phyloP scores from a whole-genome alignment of 2,888 invertebrate species.

The Apamea monoglypha region DNA sequence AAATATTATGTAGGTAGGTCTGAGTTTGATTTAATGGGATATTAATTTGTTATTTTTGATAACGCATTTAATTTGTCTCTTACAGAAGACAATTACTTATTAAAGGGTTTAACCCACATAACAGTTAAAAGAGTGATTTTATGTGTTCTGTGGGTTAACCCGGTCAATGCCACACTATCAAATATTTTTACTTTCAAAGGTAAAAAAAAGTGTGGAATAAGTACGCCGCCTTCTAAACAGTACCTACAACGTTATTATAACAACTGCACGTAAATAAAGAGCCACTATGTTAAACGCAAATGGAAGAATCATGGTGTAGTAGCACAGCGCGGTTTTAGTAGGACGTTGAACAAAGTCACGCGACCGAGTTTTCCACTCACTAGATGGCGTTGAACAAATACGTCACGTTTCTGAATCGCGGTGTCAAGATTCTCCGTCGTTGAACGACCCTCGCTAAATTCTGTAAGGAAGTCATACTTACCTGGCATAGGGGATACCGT shows the following conservation, averaged over 20 bases:
- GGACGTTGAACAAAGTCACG: neutral
- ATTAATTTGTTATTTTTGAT: too few relatives aligned
- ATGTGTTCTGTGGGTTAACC: too few relatives aligned
- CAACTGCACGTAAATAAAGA: neutral
- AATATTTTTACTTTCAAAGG: neutral
- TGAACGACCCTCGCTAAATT: slow-evolving; percentile 1
- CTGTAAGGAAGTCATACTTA: slow-evolving; percentile 13
- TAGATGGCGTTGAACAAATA: slow-evolving; percentile 35
- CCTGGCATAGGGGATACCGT: slow-evolving; percentile 52
- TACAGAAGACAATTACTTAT: too few relatives aligned
- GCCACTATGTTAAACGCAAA: neutral
- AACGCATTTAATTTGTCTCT: too few relatives aligned
- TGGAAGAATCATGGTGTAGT: neutral
- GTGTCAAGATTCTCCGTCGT: slow-evolving; percentile 3
- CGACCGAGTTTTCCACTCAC: neutral
- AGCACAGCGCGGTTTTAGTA: neutral
- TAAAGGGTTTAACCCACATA: slow-evolving; percentile 1
- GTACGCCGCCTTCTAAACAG: neutral
- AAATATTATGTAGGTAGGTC: too few relatives aligned
- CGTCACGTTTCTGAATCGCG: slow-evolving; percentile 26
- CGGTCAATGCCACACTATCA: neutral
- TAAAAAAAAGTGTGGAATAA: neutral
- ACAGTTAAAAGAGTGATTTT: too few relatives aligned
- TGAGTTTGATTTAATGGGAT: too few relatives aligned
- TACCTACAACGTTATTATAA: neutral